Evolutionary conservation across 92 coral and sea anemone species (phyloP), one percentile per base, ranked within the genome.

Genomic region (Phenganax stokvisi): DNA sequence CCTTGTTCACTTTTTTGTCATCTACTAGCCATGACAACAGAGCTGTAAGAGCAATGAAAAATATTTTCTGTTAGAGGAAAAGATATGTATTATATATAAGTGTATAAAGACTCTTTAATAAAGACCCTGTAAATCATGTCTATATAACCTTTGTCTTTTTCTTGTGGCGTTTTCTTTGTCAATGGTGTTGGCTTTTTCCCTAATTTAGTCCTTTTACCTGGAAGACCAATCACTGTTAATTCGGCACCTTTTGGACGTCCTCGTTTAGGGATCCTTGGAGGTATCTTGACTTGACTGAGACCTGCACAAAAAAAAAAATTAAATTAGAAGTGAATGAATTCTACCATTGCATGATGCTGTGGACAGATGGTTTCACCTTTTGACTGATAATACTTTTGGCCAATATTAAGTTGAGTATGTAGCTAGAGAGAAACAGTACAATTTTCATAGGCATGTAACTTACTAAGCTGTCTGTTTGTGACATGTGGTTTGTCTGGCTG

Each of bases 191-290:
- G 77, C 12, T 10, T 10, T 11, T 59, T 73, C 28, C 47, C 47
- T 37, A 37, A 37, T 27, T 73, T 54, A 17, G 25, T 30, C 25
- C 25, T 51, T 59, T 73, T 73, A n/a, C 59, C 10, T 44, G 77
- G 77, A 10, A 54, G 12, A 15, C 77, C 77, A 73, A 73, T 73
- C 20, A 9, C 28, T 7, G 77, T 73, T 51, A 52, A 59, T 12
- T 20, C 77, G 2, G 77, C 77, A 10, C 59, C 77, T 47, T 20
- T 73, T 73, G 77, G 77, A 30, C n/a, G 59, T 28, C 59, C 77
- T 51, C 59, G 77, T 52, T 73, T 73, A 51, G 59, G 77, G 9
- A 73, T 20, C 11, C 8, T 20, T 11, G 77, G 13, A 9, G 77
- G 77, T 12, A 73, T 11, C 77, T 73, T 73, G 12, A 73, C 55